Base-by-base conservation (phyloP, 2,888 invertebrate species). In the Aleiodes testaceus region DNA sequence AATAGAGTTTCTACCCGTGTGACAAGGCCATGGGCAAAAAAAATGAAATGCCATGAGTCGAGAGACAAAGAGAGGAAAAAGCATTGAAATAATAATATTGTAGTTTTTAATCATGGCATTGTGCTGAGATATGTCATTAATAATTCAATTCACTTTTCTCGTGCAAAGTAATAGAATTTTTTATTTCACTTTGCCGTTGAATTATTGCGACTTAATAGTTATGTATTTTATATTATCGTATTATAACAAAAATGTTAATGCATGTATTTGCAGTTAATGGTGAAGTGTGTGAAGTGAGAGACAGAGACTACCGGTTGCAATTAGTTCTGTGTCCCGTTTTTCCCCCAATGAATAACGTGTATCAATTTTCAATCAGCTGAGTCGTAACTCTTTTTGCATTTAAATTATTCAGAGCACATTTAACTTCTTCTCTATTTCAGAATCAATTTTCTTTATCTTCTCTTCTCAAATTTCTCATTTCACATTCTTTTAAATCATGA, bases 141-240 rank as follows among this genome's bases (percentile, higher is more conserved):
- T 70, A 70, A 72, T 72, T 72, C 72, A 72, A 72, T 68, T 55
- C 52, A 63, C 52, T 45, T 30, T 50, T 72, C 45, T 50, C 45
- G 63, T 20, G 45, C 45, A 12, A n/a, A 20, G 52, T 53, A 64
- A 72, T 67, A 72, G 67, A n/a, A n/a, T n/a, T n/a, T n/a, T n/a
- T n/a, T n/a, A n/a, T n/a, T n/a, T n/a, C n/a, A n/a, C n/a, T n/a
- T n/a, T n/a, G n/a, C n/a, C n/a, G n/a, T n/a, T 67, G 63, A 70
- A 66, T 70, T 70, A 66, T 70, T 49, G 59, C 55, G 20, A 66
- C 59, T 70, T 70, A 70, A 66, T 70, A 70, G 70, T 65, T 70
- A 59, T 70, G 59, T 70, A 50, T 66, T 20, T 45, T 59, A 44
- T 53, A 36, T 36, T 36, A 36, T 36, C 36, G 36, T 36, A 36